phyloP scores from a whole-genome alignment of 2,797 vertebrate species.

The Centropyge bicolor region DNA sequence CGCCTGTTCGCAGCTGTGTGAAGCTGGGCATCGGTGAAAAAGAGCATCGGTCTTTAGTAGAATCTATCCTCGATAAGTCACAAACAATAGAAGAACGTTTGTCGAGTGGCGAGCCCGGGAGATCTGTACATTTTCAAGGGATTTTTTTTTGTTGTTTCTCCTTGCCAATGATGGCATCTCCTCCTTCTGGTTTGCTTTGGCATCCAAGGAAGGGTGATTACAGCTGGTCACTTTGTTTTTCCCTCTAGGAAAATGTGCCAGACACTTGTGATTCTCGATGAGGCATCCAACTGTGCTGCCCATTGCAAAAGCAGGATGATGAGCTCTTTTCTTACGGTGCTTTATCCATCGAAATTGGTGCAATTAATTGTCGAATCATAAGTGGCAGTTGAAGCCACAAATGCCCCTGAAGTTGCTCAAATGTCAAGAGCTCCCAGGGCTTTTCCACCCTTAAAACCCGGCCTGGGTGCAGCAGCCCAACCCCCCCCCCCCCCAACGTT shows the following conservation, averaged over 20 bases:
- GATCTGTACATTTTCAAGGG: not conserved
- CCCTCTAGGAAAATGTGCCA: conserved; percentile 14
- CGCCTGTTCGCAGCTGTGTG: conserved; percentile 4
- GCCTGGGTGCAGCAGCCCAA: not conserved
- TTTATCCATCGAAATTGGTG: conserved; percentile 6
- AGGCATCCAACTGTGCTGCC: conserved; percentile 2
- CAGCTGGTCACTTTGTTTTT: conserved; percentile 27
- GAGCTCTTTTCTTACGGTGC: not conserved
- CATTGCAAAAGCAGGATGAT: not conserved
- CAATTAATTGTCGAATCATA: conserved; percentile 7
- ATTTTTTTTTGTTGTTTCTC: not conserved
- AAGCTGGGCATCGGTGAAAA: conserved; percentile 3
- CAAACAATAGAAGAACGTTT: conserved; percentile 5
- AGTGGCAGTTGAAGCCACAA: not conserved
- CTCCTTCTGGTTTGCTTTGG: conserved; percentile 35
- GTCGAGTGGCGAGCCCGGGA: not conserved
- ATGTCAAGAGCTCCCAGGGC: conserved; percentile 7
- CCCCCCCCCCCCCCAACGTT: not conserved
- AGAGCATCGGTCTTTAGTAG: not conserved
- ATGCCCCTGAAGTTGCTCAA: not conserved
- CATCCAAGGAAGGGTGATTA: conserved; percentile 20
- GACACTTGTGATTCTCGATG: conserved; percentile 1
- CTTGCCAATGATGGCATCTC: conserved; percentile 19
- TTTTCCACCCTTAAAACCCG: not conserved
- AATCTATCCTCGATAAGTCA: conserved; percentile 17